A percentile compares a stretch with the other conserved stretches of the same genome.
Evolutionary conservation across 2,888 invertebrate species (phyloP).

Genomic region (Pseudanteris insignis): DNA sequence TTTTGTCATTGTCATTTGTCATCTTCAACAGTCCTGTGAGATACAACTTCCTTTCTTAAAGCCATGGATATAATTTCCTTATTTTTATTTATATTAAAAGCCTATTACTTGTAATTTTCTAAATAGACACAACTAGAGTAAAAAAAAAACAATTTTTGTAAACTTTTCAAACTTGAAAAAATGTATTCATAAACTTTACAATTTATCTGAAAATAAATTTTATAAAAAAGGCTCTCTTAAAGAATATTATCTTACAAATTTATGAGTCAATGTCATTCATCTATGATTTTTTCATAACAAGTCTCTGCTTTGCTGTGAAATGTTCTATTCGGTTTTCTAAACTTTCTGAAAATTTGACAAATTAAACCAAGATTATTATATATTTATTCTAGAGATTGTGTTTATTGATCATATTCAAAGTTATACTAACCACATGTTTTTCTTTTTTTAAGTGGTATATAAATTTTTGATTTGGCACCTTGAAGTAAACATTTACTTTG

Average conservation of each 20-base stretch:
- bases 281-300: slow-evolving; percentile 46
- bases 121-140: too few species aligned
- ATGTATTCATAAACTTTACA: too few species aligned
- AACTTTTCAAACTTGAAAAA: too few species aligned
- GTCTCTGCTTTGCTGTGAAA: slow-evolving; percentile 76
- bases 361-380: background rate
- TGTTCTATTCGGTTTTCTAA: slow-evolving; percentile 82
- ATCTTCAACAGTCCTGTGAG: too few species aligned
- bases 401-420: slow-evolving; percentile 1
- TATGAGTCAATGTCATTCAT: background rate
- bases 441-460: slow-evolving; percentile 79
- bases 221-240: background rate
- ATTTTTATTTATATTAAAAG: too few species aligned
- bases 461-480: slow-evolving; percentile 75
- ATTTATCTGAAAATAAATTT: too few species aligned
- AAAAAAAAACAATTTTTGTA: too few species aligned
- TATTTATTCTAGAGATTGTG: background rate
- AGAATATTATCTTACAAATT: background rate
- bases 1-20: too few species aligned
- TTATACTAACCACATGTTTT: slow-evolving; percentile 78
- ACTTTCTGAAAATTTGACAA: slow-evolving; percentile 71
- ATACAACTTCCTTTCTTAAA: too few species aligned
- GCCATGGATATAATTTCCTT: too few species aligned
- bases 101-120: too few species aligned
- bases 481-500: slow-evolving; percentile 74